Percentiles rank a stretch among this genome's conserved stretches.
Conservation (phyloP, 2,888 invertebrate genomes). For the Chromoteleia sp. region DNA sequence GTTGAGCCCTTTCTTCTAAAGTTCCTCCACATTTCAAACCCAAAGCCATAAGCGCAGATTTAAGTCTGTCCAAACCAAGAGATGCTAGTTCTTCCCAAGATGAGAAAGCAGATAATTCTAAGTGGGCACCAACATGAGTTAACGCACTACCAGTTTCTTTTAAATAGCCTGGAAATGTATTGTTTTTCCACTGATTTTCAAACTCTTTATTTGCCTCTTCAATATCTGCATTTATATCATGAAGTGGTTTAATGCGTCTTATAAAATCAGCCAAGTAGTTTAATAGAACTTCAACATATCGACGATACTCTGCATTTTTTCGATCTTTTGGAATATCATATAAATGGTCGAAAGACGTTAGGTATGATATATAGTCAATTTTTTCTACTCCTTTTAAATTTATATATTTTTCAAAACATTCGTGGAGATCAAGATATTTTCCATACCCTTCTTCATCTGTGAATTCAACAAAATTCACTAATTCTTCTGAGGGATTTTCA, state of each 20-base stretch:
- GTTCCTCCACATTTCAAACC: conserved; percentile 99
- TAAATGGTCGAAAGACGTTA: conserved; percentile 97
- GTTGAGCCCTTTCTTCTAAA: conserved; percentile 97
- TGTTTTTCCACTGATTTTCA: conserved; percentile 94
- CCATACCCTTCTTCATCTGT: conserved; percentile 99
- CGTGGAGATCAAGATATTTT: conserved; percentile 98
- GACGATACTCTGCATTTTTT: conserved; percentile 94
- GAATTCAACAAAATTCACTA: conserved; percentile 95
- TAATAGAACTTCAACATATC: conserved; percentile 93
- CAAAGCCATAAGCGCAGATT: conserved; percentile 98
- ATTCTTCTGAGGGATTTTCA: conserved; percentile 95
- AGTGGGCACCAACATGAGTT: conserved; percentile 97
- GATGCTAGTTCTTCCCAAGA: conserved; percentile 99
- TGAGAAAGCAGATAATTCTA: conserved; percentile 99
- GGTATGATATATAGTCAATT: conserved; percentile 97
- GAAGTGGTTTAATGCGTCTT: conserved; percentile 92
- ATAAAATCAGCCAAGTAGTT: conserved; percentile 95
- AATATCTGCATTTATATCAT: conserved; percentile 92
- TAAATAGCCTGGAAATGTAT: conserved; percentile 97
- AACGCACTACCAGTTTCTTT: conserved; percentile 97
- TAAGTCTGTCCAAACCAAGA: conserved; percentile 97
- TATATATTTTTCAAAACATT: conserved; percentile 97
- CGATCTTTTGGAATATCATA: conserved; percentile 97
- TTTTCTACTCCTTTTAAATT: conserved; percentile 99
- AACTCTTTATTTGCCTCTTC: conserved; percentile 92